A percentile compares a stretch with the other conserved stretches of the same genome.
phyloP scores from a whole-genome alignment of 1,140 invertebrate genomes.

The Vollenhovia emeryi region DNA sequence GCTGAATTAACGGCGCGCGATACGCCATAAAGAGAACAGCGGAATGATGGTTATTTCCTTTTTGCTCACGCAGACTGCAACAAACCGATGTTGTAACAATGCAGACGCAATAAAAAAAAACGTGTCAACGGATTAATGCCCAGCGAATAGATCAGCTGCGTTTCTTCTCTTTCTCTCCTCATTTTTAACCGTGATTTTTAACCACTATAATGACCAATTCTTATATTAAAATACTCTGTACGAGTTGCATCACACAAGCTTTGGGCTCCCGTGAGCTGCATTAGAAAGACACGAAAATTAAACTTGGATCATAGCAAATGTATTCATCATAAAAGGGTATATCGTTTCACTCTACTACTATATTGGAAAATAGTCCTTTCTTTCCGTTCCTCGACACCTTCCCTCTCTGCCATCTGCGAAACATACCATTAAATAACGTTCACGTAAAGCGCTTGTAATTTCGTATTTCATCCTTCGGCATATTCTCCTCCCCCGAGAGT shows the following conservation, averaged over 20 bases:
- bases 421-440: conserved; percentile 53
- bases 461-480: conserved; percentile 49
- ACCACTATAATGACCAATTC: background rate
- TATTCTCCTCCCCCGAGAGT: conserved; percentile 55
- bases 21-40: background rate
- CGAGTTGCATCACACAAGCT: background rate
- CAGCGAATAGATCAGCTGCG: background rate
- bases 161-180: background rate
- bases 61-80: background rate
- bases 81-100: conserved; percentile 11
- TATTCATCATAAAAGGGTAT: background rate
- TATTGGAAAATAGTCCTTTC: background rate
- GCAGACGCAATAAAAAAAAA: background rate
- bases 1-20: conserved; percentile 34
- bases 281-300: background rate
- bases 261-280: background rate
- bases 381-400: background rate
- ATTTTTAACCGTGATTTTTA: background rate
- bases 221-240: background rate
- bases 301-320: background rate
- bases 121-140: background rate
- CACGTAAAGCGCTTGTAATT: conserved; percentile 61
- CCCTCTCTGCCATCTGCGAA: background rate
- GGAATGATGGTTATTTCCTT: background rate
- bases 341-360: background rate